Percentiles rank a stretch among this genome's conserved stretches.
These are phyloP conservation scores for Serranus cabrilla DNA, from an alignment of 2,797 vertebrate species.

Conservation along the genomic window DNA sequence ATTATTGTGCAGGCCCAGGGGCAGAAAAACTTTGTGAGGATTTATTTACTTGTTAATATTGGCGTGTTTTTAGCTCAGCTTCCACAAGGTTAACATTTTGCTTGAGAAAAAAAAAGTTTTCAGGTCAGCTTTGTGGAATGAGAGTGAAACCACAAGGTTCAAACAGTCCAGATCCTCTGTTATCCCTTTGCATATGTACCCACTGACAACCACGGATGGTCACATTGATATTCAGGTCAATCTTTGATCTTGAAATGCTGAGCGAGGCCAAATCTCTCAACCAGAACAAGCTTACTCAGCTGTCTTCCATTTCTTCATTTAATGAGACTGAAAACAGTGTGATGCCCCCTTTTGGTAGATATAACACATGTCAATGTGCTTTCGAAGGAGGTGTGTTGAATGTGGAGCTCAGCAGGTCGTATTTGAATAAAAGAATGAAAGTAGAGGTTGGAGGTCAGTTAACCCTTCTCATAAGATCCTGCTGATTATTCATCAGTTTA, in stretches of 20 bases:
- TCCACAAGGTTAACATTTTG: neutral
- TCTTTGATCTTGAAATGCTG: slow-evolving; percentile 52
- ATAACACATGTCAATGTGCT: slow-evolving; percentile 13
- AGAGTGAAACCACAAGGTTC: neutral
- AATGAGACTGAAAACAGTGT: slow-evolving; percentile 27
- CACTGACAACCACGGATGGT: slow-evolving; percentile 9
- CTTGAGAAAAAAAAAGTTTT: neutral
- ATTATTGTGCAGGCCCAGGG: neutral
- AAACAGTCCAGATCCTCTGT: neutral
- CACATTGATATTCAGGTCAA: slow-evolving; percentile 65
- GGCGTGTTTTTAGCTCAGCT: neutral
- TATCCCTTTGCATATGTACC: neutral
- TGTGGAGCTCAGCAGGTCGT: neutral
- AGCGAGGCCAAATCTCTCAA: slow-evolving; percentile 30
- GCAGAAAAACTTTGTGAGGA: neutral
- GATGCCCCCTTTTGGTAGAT: slow-evolving; percentile 39
- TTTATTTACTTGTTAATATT: neutral
- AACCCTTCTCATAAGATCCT: neutral
- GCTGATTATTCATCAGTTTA: neutral
- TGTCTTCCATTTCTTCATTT: slow-evolving; percentile 28
- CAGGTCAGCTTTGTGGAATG: neutral
- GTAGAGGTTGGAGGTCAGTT: neutral
- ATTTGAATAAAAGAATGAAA: slow-evolving; percentile 16
- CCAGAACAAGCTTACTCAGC: slow-evolving; percentile 57
- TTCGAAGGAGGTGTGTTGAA: slow-evolving; percentile 14